phyloP scores from a whole-genome alignment of 2,797 vertebrate genomes.

The Cyclura pinguis region DNA sequence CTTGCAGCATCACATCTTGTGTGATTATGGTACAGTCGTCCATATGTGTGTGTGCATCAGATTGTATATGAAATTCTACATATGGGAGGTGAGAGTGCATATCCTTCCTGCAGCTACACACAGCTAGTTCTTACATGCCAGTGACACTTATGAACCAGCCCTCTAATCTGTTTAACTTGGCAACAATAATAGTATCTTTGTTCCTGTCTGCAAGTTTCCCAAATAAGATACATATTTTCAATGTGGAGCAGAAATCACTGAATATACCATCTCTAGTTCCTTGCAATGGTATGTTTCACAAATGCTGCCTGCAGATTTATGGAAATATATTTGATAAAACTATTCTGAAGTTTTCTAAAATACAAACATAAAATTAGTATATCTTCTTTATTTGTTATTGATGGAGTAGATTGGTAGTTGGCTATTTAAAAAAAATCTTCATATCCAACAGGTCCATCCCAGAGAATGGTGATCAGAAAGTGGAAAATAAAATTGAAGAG shows the following conservation, averaged over 20 bases:
- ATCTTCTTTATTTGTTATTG: neutral
- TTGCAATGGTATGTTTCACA: neutral
- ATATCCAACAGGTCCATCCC: slow-evolving; percentile 89
- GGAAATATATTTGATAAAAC: neutral
- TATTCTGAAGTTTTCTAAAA: neutral
- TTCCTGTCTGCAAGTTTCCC: neutral
- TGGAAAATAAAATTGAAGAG: slow-evolving; percentile 95
- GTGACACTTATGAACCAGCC: neutral
- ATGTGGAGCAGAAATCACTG: neutral
- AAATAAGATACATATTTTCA: neutral
- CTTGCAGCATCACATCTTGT: neutral
- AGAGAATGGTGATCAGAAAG: slow-evolving; percentile 91
- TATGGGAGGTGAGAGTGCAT: neutral
- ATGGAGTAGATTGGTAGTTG: neutral
- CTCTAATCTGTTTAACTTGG: too few relatives aligned
- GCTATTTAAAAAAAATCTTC: slow-evolving; percentile 6
- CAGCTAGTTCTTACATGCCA: neutral
- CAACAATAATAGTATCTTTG: neutral
- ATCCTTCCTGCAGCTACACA: rapidly evolving
- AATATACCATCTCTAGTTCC: neutral
- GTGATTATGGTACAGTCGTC: neutral
- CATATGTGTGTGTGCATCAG: neutral
- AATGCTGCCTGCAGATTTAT: neutral
- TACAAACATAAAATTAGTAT: neutral
- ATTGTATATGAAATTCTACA: neutral